phyloP scores from a whole-genome alignment of 2,888 invertebrate genomes.

The Agonopterix alstromeriana region DNA sequence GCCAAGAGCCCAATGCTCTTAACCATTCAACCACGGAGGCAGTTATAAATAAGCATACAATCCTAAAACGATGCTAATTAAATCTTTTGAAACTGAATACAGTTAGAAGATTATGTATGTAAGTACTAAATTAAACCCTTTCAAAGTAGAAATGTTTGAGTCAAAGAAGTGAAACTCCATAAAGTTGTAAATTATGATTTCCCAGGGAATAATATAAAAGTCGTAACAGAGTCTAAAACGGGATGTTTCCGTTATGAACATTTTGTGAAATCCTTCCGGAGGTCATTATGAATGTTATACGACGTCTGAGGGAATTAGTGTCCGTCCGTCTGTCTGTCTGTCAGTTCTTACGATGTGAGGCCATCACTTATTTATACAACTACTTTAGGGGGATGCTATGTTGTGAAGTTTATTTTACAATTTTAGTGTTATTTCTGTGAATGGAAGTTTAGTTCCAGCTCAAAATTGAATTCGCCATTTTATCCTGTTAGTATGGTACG shows the following conservation, averaged over 20 bases:
- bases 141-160: neutral
- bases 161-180: neutral
- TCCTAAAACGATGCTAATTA: neutral
- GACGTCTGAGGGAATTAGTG: slow-evolving; percentile 13
- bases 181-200: slow-evolving; percentile 13
- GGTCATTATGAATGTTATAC: slow-evolving; percentile 40
- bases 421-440: too few species aligned
- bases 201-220: slow-evolving; percentile 5
- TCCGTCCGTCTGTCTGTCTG: slow-evolving; percentile 14
- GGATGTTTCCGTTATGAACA: slow-evolving; percentile 27
- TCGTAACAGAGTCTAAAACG: slow-evolving; percentile 11
- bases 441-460: too few species aligned
- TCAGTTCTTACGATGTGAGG: slow-evolving; percentile 1
- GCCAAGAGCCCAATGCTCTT: too few species aligned
- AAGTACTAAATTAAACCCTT: neutral
- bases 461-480: too few species aligned
- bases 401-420: too few species aligned
- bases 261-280: slow-evolving; percentile 39
- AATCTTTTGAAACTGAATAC: neutral
- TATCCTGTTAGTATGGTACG: too few species aligned
- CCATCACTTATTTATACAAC: slow-evolving; percentile 13
- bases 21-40: too few species aligned
- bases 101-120: neutral
- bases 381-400: neutral
- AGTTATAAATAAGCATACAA: too few species aligned